Evolutionary conservation across 2,113 vertebrate species (phyloP).

Genomic region (Odocoileus virginianus): DNA sequence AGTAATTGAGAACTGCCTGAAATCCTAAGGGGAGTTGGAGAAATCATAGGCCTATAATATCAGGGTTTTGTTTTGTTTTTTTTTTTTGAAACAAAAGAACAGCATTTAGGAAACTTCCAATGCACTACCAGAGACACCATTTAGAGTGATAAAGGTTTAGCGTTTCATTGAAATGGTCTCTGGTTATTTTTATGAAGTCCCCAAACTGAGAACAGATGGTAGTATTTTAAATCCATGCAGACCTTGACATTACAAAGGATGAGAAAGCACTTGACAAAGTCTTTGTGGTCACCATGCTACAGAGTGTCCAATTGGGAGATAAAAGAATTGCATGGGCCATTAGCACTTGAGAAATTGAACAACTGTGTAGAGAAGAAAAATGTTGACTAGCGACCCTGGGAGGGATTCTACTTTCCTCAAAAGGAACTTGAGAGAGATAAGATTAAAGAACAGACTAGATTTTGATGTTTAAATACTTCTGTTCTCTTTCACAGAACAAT

Average conservation of each 20-base stretch:
- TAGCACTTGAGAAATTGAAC: conserved; percentile 39
- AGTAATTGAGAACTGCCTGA: conserved; percentile 9
- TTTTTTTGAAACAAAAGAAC: not conserved
- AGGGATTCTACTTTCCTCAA: not conserved
- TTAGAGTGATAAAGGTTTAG: conserved; percentile 5
- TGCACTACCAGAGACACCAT: not conserved
- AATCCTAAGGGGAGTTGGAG: not conserved
- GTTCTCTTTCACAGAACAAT: not conserved
- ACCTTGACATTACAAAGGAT: conserved; percentile 35
- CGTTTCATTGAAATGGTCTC: not conserved
- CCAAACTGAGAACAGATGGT: conserved; percentile 14
- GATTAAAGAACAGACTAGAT: conserved; percentile 11
- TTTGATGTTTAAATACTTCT: conserved; percentile 48
- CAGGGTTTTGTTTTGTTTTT: not conserved
- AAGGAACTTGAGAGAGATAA: not conserved
- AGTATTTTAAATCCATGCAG: conserved; percentile 18
- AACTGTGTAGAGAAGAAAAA: conserved; percentile 18
- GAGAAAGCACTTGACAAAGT: conserved; percentile 28
- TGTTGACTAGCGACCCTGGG: conserved; percentile 39
- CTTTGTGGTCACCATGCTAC: conserved; percentile 32
- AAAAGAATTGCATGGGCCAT: conserved; percentile 12
- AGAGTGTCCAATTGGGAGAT: not conserved
- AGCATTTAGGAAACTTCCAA: not conserved
- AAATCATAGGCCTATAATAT: not conserved
- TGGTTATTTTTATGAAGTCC: not conserved